These are phyloP conservation scores for Plecturocebus donacophilus DNA, from an alignment of 2,113 vertebrate genomes.

Conservation along the genomic window DNA sequence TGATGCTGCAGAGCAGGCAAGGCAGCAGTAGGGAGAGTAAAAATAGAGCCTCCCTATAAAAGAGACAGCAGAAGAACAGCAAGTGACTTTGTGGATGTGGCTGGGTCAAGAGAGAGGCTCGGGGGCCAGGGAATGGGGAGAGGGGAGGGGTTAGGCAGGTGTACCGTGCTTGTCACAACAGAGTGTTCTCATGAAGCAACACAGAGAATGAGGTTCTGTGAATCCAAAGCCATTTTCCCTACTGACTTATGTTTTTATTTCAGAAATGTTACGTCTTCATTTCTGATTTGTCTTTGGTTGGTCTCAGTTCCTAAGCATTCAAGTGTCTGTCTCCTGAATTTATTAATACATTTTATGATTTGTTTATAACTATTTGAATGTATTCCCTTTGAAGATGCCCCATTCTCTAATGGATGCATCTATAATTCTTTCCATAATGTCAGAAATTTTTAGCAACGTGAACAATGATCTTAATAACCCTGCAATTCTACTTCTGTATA, in stretches of 20 bases:
- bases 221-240: neutral
- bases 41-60: neutral
- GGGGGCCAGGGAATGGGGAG: neutral
- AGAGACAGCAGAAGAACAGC: neutral
- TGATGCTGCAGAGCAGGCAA: neutral
- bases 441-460: neutral
- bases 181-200: neutral
- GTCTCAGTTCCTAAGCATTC: neutral
- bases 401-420: neutral
- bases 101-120: neutral
- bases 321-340: neutral
- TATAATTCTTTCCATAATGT: neutral
- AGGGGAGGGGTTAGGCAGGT: neutral
- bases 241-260: neutral
- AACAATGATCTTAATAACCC: neutral
- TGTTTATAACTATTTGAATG: neutral
- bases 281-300: neutral
- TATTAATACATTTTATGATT: neutral
- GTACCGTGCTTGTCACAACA: neutral
- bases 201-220: neutral
- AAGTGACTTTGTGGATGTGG: neutral
- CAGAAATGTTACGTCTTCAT: neutral
- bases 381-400: neutral
- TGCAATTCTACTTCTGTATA: neutral
- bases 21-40: neutral